A percentile compares a stretch with the other conserved stretches of the same genome.
phyloP scores from a whole-genome alignment of 2,113 vertebrate species.

The Ptilonorhynchus violaceus region DNA sequence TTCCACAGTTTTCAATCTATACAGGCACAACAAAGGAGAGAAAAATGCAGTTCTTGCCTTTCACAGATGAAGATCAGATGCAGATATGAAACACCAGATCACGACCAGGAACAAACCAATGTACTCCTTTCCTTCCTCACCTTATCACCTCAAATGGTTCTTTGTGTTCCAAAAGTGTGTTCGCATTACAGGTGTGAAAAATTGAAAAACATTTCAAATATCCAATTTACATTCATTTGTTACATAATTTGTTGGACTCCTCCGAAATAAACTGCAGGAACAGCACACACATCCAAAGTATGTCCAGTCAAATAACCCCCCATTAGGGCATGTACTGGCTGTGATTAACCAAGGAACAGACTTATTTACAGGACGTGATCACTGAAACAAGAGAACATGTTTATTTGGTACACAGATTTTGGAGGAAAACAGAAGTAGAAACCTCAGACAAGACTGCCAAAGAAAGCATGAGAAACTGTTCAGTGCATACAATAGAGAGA shows the following conservation, averaged over 20 bases:
- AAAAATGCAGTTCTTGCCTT: not conserved
- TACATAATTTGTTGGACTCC: not conserved
- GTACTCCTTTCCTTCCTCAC: not conserved
- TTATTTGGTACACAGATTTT: not conserved
- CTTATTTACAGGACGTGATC: not conserved
- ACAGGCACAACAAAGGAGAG: not conserved
- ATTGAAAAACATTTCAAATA: not conserved
- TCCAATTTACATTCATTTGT: not conserved
- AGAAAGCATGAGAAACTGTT: not conserved
- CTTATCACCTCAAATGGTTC: not conserved
- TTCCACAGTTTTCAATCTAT: not conserved
- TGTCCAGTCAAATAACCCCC: not conserved
- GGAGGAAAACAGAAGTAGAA: not conserved
- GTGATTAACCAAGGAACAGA: not conserved
- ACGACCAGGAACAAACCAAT: not conserved
- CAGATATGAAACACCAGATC: not conserved
- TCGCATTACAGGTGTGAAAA: not conserved
- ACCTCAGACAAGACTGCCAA: not conserved
- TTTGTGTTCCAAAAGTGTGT: not conserved
- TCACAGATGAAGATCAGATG: not conserved
- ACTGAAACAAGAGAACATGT: not conserved
- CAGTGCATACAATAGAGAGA: not conserved
- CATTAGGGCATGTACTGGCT: not conserved
- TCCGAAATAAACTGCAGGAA: not conserved
- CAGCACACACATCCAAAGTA: not conserved